Evolutionary conservation across 2,888 invertebrate species (phyloP).

Genomic region (Hyposoter didymator): DNA sequence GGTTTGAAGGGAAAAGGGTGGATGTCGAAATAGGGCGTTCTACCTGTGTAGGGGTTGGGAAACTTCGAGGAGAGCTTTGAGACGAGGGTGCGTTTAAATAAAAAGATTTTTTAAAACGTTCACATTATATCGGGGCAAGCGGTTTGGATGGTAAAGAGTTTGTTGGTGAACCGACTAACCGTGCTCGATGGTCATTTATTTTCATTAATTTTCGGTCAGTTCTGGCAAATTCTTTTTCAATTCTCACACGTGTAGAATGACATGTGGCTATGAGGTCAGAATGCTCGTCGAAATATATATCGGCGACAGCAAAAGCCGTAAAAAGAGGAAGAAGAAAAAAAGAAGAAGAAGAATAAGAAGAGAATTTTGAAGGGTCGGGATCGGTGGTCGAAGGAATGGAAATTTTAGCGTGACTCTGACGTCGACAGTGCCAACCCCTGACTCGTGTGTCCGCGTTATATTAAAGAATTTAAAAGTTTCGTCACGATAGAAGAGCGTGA

Average conservation of each 20-base stretch:
- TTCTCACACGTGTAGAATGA: conserved; percentile 63
- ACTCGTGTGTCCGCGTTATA: conserved; percentile 37
- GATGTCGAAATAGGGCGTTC: conserved; percentile 13
- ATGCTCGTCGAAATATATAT: neutral
- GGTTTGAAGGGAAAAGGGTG: conserved; percentile 25
- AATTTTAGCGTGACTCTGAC: conserved; percentile 46
- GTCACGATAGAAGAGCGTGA: conserved; percentile 57
- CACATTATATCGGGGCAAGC: no score
- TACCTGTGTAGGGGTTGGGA: neutral
- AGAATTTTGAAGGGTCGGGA: conserved; percentile 44
- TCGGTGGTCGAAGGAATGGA: conserved; percentile 35
- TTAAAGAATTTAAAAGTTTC: conserved; percentile 64
- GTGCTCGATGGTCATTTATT: no score
- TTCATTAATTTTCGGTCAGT: neutral
- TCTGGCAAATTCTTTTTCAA: conserved; percentile 26
- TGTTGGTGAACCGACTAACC: no score
- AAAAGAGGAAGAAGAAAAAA: neutral
- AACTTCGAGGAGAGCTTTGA: conserved; percentile 2
- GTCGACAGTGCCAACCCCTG: neutral
- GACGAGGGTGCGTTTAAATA: conserved; percentile 19
- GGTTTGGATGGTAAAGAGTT: no score
- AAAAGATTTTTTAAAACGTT: conserved; percentile 20
- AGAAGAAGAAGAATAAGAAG: neutral
- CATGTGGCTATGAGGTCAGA: conserved; percentile 7
- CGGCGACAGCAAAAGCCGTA: neutral